Conservation (phyloP, 23 tunicate genomes). For the Oikopleura albicans region DNA sequence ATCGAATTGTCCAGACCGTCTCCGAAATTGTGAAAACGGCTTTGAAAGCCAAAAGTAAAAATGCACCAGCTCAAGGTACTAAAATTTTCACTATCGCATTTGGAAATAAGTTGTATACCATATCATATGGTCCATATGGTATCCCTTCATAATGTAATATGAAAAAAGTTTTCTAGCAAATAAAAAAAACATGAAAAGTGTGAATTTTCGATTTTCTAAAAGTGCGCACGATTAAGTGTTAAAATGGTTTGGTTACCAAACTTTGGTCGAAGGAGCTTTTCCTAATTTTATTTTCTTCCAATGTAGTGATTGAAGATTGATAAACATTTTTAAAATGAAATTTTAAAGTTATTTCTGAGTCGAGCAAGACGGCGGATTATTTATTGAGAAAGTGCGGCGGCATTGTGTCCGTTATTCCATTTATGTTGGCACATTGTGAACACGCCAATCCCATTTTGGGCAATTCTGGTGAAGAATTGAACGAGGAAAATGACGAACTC, state of each 20-base stretch:
- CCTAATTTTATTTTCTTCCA: not conserved
- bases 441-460: not conserved
- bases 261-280: no score
- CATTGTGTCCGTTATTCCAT: not conserved
- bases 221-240: no score
- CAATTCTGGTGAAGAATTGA: not conserved
- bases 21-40: slow-evolving; percentile 5
- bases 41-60: not conserved
- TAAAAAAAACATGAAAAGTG: no score
- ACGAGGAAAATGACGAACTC: not conserved
- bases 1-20: not conserved
- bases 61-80: slow-evolving; percentile 11
- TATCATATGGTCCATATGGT: no score
- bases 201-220: no score
- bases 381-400: not conserved
- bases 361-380: not conserved
- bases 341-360: not conserved
- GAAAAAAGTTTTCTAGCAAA: no score
- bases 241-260: no score
- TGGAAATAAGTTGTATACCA: not conserved
- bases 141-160: no score
- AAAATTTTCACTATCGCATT: not conserved
- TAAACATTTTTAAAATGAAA: no score
- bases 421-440: not conserved
- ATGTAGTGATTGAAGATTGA: no score